Base-by-base conservation (phyloP, 2,113 vertebrate species). In the Halichoeres trimaculatus region DNA sequence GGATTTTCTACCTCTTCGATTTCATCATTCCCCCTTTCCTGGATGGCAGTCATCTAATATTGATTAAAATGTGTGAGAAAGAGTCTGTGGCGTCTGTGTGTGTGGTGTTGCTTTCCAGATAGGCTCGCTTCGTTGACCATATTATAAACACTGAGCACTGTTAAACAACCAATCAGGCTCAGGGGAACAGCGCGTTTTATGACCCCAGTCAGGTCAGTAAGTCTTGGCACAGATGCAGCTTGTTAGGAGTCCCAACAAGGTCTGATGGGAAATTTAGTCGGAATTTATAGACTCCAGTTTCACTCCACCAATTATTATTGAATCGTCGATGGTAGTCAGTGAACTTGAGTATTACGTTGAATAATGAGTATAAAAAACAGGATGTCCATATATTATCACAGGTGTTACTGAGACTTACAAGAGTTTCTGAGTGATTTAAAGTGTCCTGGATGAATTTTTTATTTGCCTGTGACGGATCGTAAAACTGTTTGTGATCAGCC, bases 51-150 rank as follows among this genome's bases (percentile, higher is more conserved):
- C 45, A 43, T 60, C 70, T 64, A 8, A 19, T 79, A 85, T 85
- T 40, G 89, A 85, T 87, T 45, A 73, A 24, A n/a, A 16, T 17
- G 41, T 16, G 36, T 45, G 43, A 5, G n/a, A n/a, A n/a, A n/a
- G n/a, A n/a, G n/a, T n/a, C n/a, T n/a, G n/a, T n/a, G n/a, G n/a
- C n/a, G 16, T 45, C 16, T 45, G 43, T 45, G 16, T 45, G 43
- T 66, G 65, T 59, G 59, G 63, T 72, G 80, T 75, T 77, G 78
- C 76, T 75, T 71, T 20, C 14, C 70, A 67, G 61, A 53, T 65
- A 12, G 38, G 17, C 40, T 17, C 10, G 58, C 9, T 57, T 55
- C 53, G 64, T 52, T 65, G 78, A 70, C 55, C n/a, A 9, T 55
- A 38, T 80, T 50, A 76, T 73, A 63, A 70, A 45, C 58, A 50